Evolutionary conservation across 2,797 vertebrate species (phyloP), one percentile per base, ranked within the genome.

Genomic region (Eutrigla gurnardus): DNA sequence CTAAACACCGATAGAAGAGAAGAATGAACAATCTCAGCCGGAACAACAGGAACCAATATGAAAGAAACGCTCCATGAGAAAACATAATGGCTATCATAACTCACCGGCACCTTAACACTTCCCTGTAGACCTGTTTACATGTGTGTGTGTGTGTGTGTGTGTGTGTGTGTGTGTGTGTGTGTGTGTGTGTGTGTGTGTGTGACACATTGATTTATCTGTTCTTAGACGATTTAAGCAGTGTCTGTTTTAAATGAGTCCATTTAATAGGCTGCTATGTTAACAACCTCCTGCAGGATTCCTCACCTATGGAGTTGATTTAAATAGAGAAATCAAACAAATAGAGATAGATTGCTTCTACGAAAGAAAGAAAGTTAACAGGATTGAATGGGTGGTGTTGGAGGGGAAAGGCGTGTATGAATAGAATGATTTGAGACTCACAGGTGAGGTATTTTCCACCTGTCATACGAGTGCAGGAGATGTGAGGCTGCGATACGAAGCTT

Each of bases 11-110:
- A 68, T 33, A 35, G 52, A 39, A 66, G 33, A 65, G 45, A 73
- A 65, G 53, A 77, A 88, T 66, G 40, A 59, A 45, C 47, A 4
- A 18, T 64, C 83, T 78, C 45, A 47, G 15, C 45, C 43, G 35
- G 77, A 70, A 60, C 59, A 84, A 73, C 73, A 66, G 40, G 71
- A 84, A 72, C 73, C 69, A 66, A 86, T 75, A 87, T 74, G 65
- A 43, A 67, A 58, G 63, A 79, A 76, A 59, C 11, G 3, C 63
- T 78, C 61, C 61, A 60, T 79, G 50, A 72, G 42, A 70, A 84
- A 84, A 50, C 33, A 36, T 88, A 90, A 90, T 88, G 73, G 78
- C 45, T 61, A 49, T 77, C 55, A 86, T 89, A 86, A 89, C 69
- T 92, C 89, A 89, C 45, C 4, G 17, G 12, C 35, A 69, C 65